phyloP scores from a whole-genome alignment of 2,888 invertebrate genomes.

The Amiota communis region DNA sequence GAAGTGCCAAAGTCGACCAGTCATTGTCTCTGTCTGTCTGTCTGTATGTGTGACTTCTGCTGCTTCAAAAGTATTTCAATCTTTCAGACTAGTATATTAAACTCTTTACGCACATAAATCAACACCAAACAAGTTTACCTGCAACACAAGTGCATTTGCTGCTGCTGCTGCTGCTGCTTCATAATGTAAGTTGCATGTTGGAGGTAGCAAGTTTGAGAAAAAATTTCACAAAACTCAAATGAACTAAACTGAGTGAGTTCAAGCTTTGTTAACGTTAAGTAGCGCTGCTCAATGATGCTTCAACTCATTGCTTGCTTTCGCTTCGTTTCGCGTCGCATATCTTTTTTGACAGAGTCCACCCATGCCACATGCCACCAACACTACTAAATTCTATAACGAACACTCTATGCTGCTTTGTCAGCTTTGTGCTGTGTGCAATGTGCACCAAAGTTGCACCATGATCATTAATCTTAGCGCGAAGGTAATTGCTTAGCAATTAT shows the following conservation, averaged over 20 bases:
- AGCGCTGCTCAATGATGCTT: slow-evolving; percentile 26
- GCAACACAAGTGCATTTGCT: too few relatives aligned
- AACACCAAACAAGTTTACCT: background rate
- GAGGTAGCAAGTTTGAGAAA: too few relatives aligned
- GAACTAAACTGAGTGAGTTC: background rate
- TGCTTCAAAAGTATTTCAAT: background rate
- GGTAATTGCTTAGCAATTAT: slow-evolving; percentile 67
- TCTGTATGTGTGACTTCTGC: background rate
- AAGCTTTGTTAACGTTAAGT: background rate
- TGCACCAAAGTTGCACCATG: slow-evolving; percentile 47
- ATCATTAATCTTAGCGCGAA: slow-evolving; percentile 66
- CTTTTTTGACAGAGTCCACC: slow-evolving; percentile 39
- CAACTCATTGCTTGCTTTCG: slow-evolving; percentile 15
- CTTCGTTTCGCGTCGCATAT: slow-evolving; percentile 22
- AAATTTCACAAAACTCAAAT: background rate
- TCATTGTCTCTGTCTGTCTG: background rate
- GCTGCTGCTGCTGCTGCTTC: too few relatives aligned
- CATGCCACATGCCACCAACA: slow-evolving; percentile 45
- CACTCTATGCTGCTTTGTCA: slow-evolving; percentile 23
- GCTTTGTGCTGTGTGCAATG: background rate
- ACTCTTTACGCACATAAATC: too few relatives aligned
- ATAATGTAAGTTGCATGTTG: too few relatives aligned
- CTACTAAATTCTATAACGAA: slow-evolving; percentile 38
- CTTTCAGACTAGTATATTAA: too few relatives aligned
- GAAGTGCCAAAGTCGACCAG: background rate